Conservation (phyloP, 2,113 vertebrate genomes). For the Zonotrichia leucophrys region DNA sequence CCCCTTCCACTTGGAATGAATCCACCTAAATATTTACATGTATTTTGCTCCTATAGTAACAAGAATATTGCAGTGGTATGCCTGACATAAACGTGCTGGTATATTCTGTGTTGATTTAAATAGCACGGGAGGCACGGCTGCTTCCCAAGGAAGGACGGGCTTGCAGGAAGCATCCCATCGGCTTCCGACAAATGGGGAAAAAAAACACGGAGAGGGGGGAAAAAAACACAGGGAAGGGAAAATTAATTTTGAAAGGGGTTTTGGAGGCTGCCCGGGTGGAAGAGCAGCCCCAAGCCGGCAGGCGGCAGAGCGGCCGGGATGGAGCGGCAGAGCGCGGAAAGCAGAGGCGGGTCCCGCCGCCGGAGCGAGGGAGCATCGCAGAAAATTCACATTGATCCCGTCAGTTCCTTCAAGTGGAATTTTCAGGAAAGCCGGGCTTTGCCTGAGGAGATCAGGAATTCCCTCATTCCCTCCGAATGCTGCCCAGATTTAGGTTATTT, state of each 20-base stretch:
- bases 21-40: constrained; percentile 34
- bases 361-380: neutral
- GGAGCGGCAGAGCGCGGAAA: neutral
- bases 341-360: neutral
- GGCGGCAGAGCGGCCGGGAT: neutral
- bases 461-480: neutral
- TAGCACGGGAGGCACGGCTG: neutral
- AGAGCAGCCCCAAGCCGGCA: neutral
- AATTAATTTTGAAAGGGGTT: neutral
- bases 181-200: rapidly evolving
- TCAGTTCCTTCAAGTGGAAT: neutral
- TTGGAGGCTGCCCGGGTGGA: neutral
- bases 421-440: neutral
- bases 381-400: neutral
- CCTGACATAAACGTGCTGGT: neutral
- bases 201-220: rapidly evolving
- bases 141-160: neutral
- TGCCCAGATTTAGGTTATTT: neutral
- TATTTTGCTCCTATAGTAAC: constrained; percentile 58
- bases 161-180: neutral
- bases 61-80: neutral
- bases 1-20: constrained; percentile 8
- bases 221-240: rapidly evolving
- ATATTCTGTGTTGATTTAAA: neutral
- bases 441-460: neutral